phyloP scores from a whole-genome alignment of 2,888 invertebrate genomes.

The Idaea dimidiata region DNA sequence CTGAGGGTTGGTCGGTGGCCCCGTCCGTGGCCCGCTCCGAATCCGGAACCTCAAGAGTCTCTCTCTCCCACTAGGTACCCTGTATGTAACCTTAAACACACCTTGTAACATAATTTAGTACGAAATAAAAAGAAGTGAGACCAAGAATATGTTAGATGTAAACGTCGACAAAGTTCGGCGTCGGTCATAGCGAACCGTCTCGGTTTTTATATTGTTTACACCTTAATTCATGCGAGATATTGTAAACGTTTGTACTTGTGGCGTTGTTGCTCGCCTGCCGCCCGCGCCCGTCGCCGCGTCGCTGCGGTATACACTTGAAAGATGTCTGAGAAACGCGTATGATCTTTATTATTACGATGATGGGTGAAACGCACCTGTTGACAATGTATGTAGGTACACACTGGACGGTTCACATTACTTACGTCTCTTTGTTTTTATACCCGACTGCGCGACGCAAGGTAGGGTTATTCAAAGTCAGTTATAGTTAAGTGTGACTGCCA shows the following conservation, averaged over 20 bases:
- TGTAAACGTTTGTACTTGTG: neutral
- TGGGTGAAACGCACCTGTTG: neutral
- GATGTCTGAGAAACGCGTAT: neutral
- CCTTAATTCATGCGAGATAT: neutral
- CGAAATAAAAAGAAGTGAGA: neutral
- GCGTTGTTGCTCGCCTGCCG: too few relatives aligned
- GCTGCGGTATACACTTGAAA: neutral
- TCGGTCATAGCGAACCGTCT: neutral
- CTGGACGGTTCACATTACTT: constrained; percentile 6
- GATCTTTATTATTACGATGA: neutral
- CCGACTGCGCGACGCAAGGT: too few relatives aligned
- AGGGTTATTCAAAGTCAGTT: too few relatives aligned
- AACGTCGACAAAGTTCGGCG: constrained; percentile 16
- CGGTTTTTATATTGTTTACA: neutral
- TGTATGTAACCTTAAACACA: too few relatives aligned
- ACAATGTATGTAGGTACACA: neutral
- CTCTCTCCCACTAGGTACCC: too few relatives aligned
- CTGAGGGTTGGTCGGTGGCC: too few relatives aligned
- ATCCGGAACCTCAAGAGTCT: too few relatives aligned
- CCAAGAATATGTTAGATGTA: neutral
- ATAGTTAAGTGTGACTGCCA: too few relatives aligned
- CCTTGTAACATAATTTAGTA: neutral
- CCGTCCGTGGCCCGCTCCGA: too few relatives aligned
- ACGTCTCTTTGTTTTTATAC: too few relatives aligned
- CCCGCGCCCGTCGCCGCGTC: neutral